phyloP scores from a whole-genome alignment of 2,888 invertebrate species.

The Frankliniella intonsa region DNA sequence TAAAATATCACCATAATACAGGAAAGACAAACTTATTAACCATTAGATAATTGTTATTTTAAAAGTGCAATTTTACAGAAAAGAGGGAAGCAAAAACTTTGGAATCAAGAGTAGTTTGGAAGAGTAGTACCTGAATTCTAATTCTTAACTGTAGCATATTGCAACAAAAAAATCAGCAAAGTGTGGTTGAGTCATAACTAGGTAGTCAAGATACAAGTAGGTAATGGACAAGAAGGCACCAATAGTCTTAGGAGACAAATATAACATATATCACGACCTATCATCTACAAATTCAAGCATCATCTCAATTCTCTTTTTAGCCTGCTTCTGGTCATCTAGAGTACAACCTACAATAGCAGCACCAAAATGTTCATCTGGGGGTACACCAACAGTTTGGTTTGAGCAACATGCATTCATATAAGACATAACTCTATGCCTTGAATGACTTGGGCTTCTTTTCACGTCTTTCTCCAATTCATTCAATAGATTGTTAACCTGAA shows the following conservation, averaged over 20 bases:
- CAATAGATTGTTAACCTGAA: not conserved
- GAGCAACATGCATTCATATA: conserved; percentile 16
- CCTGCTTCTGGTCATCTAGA: not conserved
- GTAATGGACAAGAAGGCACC: not conserved
- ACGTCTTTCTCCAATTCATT: not conserved
- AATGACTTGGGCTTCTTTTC: not conserved
- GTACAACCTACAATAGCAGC: not conserved
- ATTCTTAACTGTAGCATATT: too few species aligned
- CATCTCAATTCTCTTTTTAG: not conserved
- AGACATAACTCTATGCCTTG: not conserved
- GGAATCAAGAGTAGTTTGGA: too few species aligned
- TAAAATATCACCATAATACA: too few species aligned
- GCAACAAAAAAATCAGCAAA: too few species aligned
- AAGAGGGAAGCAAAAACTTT: too few species aligned
- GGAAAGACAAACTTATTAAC: too few species aligned
- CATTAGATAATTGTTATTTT: too few species aligned
- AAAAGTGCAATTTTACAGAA: too few species aligned
- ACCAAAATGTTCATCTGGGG: not conserved
- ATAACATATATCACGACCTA: not conserved
- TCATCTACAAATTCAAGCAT: not conserved
- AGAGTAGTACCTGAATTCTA: too few species aligned
- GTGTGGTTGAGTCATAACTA: not conserved
- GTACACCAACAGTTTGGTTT: not conserved
- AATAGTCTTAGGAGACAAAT: not conserved
- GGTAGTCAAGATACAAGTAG: not conserved